phyloP scores from a whole-genome alignment of 2,113 vertebrate species.

The Calyptommatus sinebrachiatus region DNA sequence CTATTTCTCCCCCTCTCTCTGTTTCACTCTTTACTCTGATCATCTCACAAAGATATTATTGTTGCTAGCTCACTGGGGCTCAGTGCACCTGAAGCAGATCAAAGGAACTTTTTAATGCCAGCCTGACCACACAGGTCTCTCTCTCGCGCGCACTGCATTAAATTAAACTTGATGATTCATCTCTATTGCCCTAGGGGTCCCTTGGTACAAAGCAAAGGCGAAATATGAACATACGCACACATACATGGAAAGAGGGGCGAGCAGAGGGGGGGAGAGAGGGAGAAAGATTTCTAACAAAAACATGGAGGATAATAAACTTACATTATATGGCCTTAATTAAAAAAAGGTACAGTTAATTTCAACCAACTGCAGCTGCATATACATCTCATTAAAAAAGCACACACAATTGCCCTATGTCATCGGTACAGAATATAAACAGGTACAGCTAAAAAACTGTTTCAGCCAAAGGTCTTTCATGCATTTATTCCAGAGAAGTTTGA shows the following conservation, averaged over 20 bases:
- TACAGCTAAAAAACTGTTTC: slow-evolving; percentile 42
- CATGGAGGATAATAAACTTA: slow-evolving; percentile 67
- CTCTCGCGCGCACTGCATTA: slow-evolving; percentile 64
- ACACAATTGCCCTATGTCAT: slow-evolving; percentile 59
- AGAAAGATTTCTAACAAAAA: slow-evolving; percentile 65
- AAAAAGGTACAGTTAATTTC: slow-evolving; percentile 72
- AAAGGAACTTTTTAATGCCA: slow-evolving; percentile 69
- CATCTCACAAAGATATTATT: slow-evolving; percentile 78
- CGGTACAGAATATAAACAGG: slow-evolving; percentile 10
- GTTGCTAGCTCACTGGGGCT: slow-evolving; percentile 64
- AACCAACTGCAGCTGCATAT: slow-evolving; percentile 72
- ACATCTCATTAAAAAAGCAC: slow-evolving; percentile 62
- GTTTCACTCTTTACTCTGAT: slow-evolving; percentile 54
- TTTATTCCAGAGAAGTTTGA: slow-evolving; percentile 54
- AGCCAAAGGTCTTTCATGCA: slow-evolving; percentile 49
- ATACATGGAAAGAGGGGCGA: not conserved
- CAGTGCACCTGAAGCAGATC: slow-evolving; percentile 76
- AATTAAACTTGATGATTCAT: slow-evolving; percentile 76
- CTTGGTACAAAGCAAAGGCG: slow-evolving; percentile 55
- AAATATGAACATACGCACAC: slow-evolving; percentile 55
- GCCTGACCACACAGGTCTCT: slow-evolving; percentile 74
- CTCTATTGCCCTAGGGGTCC: slow-evolving; percentile 67
- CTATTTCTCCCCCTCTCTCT: slow-evolving; percentile 51
- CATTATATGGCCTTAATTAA: slow-evolving; percentile 72
- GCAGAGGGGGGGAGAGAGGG: not conserved